Evolutionary conservation across 2,888 invertebrate genomes (phyloP), one percentile per base, ranked within the genome.

Genomic region (Tanytarsus gracilentus): DNA sequence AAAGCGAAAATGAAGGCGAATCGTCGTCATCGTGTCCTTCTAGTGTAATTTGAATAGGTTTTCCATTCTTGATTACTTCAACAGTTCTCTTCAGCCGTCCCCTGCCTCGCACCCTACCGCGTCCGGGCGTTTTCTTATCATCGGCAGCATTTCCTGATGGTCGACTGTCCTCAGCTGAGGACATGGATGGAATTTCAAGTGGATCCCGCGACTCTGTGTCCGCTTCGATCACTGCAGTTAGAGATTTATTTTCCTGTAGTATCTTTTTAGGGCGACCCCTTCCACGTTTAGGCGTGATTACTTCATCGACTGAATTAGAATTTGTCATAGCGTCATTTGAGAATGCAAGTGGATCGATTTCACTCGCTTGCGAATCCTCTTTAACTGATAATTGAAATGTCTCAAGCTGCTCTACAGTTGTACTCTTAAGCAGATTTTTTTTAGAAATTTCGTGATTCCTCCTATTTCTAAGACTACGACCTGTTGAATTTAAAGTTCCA

Each of bases 261-360:
- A 68, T 67, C 65, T 78, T 76, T 60, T 76, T 70, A 1, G 78
- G 78, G 26, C 79, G 67, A 3, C 78, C 78, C n/a, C 78, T 71
- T 63, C 74, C 72, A 56, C 73, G 70, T 50, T 73, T 73, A 14
- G 63, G 64, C 25, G 63, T 60, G 1, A 33, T 61, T 62, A 65
- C 14, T 61, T 65, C 67, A 48, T 69, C 69, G 50, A 51, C 66
- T 30, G 58, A 58, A 48, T 48, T 58, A 27, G 58, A 58, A 26
- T 58, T 58, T 14, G 14, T 2, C n/a, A 14, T 55, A 3, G 18
- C 48, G 26, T 53, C 53, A 53, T 53, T 53, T n/a, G 53, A 36
- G 2, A 58, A n/a, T 4, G 40, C 18, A n/a, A 58, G 30, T 18
- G 58, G 58, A 58, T 58, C 58, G 11, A 58, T 21, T 40, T 27